Evolutionary conservation across 2,797 vertebrate species (phyloP).

Genomic region (Adelosebastes latens): DNA sequence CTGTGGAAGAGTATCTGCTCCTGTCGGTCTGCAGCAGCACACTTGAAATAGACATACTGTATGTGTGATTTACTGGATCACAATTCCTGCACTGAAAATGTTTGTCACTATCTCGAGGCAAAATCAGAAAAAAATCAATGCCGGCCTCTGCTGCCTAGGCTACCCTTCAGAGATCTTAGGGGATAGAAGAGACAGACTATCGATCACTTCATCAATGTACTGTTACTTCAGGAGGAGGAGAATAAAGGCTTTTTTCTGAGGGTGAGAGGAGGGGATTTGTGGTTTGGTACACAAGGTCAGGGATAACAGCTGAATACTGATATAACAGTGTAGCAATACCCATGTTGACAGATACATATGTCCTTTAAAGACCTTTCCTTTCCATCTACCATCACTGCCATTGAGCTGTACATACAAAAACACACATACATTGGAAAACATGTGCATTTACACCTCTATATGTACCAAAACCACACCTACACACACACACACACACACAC

Average conservation of each 20-base stretch:
- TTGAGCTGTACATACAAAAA: constrained; percentile 47
- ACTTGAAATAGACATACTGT: constrained; percentile 40
- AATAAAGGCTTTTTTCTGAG: constrained; percentile 68
- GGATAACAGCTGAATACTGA: constrained; percentile 68
- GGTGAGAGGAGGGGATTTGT: constrained; percentile 53
- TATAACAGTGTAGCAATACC: constrained; percentile 54
- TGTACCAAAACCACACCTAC: neutral
- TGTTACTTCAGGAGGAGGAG: constrained; percentile 71
- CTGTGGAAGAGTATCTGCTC: neutral
- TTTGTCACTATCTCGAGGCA: constrained; percentile 58
- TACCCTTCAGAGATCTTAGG: constrained; percentile 72
- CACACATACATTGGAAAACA: constrained; percentile 1
- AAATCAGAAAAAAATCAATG: constrained; percentile 73
- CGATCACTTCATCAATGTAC: constrained; percentile 76
- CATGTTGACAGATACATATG: constrained; percentile 45
- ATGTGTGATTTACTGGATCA: constrained; percentile 58
- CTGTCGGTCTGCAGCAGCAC: constrained; percentile 25
- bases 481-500: constrained; percentile 18
- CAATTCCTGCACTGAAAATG: constrained; percentile 48
- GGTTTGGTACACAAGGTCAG: constrained; percentile 72
- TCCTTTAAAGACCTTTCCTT: constrained; percentile 73
- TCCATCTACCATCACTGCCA: constrained; percentile 56
- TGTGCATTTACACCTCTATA: constrained; percentile 5
- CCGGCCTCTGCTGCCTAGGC: constrained; percentile 62
- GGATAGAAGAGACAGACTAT: constrained; percentile 72